These are phyloP conservation scores for Lasioglossum morio DNA, from an alignment of 2,888 invertebrate genomes.

Conservation along the genomic window DNA sequence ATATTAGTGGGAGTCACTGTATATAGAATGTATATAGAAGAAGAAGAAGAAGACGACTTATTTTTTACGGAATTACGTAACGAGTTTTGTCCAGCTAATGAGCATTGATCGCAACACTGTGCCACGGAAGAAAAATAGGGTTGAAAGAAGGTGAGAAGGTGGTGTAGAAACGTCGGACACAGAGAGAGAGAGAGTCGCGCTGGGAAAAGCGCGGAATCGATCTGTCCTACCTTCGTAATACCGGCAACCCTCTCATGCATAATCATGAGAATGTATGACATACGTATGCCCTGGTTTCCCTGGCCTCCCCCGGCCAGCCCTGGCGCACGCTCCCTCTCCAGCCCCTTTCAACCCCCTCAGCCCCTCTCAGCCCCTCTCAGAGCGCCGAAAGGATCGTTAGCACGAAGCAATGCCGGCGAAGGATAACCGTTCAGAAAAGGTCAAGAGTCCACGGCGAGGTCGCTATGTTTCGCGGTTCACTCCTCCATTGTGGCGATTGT, in stretches of 20 bases:
- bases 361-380: constrained; percentile 36
- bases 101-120: too few species aligned
- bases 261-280: constrained; percentile 80
- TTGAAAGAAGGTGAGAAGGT: not conserved
- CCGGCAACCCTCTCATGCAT: constrained; percentile 78
- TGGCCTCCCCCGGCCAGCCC: constrained; percentile 42
- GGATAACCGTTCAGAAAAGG: constrained; percentile 80
- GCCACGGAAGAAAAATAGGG: not conserved
- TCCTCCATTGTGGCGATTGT: constrained; percentile 38
- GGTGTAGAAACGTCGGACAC: constrained; percentile 1
- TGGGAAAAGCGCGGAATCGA: constrained; percentile 70
- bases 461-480: constrained; percentile 32
- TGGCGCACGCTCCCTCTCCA: constrained; percentile 24
- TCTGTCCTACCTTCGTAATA: constrained; percentile 72
- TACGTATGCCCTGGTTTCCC: constrained; percentile 74
- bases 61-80: too few species aligned
- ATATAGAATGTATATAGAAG: too few species aligned
- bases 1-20: too few species aligned
- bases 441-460: constrained; percentile 77
- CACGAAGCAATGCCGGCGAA: constrained; percentile 78
- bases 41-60: too few species aligned
- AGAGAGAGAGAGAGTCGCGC: constrained; percentile 37
- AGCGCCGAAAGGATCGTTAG: constrained; percentile 79
- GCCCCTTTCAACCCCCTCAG: not conserved
- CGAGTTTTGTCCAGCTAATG: too few species aligned